Evolutionary conservation across 2,888 invertebrate genomes (phyloP).

Genomic region (Philereme transversata): DNA sequence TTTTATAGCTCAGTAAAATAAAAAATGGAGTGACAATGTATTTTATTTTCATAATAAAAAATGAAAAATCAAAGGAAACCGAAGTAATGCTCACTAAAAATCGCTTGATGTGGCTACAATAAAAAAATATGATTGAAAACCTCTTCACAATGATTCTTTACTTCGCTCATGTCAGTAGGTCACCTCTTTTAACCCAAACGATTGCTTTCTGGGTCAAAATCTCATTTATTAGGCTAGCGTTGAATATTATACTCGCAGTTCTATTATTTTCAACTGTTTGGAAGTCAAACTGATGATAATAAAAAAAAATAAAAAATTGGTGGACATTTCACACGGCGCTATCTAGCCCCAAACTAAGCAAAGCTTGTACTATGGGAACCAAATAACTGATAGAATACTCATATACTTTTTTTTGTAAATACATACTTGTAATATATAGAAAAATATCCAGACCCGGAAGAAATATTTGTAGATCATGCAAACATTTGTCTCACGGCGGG

Average conservation of each 20-base stretch:
- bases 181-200: slow-evolving; percentile 9
- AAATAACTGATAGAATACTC: too few relatives aligned
- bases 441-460: too few relatives aligned
- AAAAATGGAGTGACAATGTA: neutral
- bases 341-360: too few relatives aligned
- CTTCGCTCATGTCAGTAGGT: slow-evolving; percentile 17
- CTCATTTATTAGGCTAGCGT: slow-evolving; percentile 2
- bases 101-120: neutral
- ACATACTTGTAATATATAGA: too few relatives aligned
- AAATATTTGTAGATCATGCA: too few relatives aligned
- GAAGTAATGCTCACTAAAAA: neutral
- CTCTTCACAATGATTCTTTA: neutral
- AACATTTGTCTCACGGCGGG: too few relatives aligned
- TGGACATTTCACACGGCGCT: too few relatives aligned
- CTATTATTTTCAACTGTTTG: neutral
- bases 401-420: too few relatives aligned
- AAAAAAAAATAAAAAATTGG: too few relatives aligned
- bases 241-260: neutral
- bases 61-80: neutral
- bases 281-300: too few relatives aligned
- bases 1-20: neutral
- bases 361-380: too few relatives aligned
- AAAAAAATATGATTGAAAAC: neutral
- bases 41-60: neutral
- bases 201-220: slow-evolving; percentile 18